These are phyloP conservation scores for Cyanoliseus patagonus DNA, from an alignment of 2,113 vertebrate genomes.

Conservation along the genomic window DNA sequence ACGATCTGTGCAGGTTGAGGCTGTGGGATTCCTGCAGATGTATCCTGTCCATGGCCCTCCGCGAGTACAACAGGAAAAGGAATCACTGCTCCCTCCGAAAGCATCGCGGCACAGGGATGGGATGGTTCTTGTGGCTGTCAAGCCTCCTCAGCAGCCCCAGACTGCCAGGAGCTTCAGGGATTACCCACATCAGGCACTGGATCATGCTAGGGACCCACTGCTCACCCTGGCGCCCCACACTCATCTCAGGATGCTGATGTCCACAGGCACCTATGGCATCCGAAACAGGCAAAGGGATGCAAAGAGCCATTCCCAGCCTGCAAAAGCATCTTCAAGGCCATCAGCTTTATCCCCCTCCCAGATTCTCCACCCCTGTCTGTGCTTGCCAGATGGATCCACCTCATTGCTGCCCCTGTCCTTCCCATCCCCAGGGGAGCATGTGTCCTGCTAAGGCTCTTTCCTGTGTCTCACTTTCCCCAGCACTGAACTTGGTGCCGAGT, in stretches of 20 bases:
- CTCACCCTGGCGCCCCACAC: neutral
- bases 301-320: neutral
- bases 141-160: rapidly evolving
- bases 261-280: neutral
- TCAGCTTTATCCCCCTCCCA: neutral
- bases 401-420: neutral
- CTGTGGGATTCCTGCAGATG: slow-evolving; percentile 76
- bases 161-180: neutral
- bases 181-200: neutral
- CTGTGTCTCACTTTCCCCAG: neutral
- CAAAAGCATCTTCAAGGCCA: neutral
- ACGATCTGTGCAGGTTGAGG: slow-evolving; percentile 61
- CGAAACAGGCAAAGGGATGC: neutral
- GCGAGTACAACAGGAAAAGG: slow-evolving; percentile 74
- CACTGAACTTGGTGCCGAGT: neutral
- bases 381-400: neutral
- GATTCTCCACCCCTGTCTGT: neutral
- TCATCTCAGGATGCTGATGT: rapidly evolving
- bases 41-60: slow-evolving; percentile 65
- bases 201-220: rapidly evolving
- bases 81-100: slow-evolving; percentile 44
- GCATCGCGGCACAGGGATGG: neutral
- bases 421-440: rapidly evolving
- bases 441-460: neutral
- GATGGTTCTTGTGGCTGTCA: neutral